Evolutionary conservation across 2,888 invertebrate genomes (phyloP).

Genomic region (Monoplex corrugatus): DNA sequence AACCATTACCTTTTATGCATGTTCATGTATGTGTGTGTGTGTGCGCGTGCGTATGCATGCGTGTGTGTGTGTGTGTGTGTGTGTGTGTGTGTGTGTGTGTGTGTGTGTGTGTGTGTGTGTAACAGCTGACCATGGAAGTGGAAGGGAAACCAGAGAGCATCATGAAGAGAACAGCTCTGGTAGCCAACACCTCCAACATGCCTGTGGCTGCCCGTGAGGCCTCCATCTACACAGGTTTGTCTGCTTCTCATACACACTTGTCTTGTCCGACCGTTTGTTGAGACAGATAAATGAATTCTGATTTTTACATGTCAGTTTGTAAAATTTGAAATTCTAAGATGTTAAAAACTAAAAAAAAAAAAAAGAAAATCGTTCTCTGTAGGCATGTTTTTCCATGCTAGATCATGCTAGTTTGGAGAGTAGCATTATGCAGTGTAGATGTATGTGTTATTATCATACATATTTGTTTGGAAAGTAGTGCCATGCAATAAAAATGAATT

Average conservation of each 20-base stretch:
- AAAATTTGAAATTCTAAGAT: too few species aligned
- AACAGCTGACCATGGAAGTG: conserved; percentile 94
- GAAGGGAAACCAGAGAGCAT: conserved; percentile 96
- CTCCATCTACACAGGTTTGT: conserved; percentile 95
- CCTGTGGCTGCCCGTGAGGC: conserved; percentile 99
- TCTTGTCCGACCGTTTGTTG: too few species aligned
- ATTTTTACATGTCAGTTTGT: too few species aligned
- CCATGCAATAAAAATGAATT: too few species aligned
- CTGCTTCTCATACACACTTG: background rate
- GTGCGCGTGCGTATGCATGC: background rate
- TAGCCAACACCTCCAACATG: conserved; percentile 99
- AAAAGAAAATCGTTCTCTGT: too few species aligned
- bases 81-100: background rate
- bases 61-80: background rate
- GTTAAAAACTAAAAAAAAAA: too few species aligned
- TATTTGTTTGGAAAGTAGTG: too few species aligned
- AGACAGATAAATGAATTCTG: too few species aligned
- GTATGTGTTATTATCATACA: too few species aligned
- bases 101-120: conserved; percentile 47
- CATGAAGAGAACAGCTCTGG: conserved; percentile 99
- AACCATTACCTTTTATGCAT: background rate
- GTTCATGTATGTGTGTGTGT: background rate
- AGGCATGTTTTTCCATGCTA: too few species aligned
- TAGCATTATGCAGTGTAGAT: too few species aligned
- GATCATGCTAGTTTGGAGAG: too few species aligned